Base-by-base conservation (phyloP, 2,888 invertebrate species). In the Plusia festucae region DNA sequence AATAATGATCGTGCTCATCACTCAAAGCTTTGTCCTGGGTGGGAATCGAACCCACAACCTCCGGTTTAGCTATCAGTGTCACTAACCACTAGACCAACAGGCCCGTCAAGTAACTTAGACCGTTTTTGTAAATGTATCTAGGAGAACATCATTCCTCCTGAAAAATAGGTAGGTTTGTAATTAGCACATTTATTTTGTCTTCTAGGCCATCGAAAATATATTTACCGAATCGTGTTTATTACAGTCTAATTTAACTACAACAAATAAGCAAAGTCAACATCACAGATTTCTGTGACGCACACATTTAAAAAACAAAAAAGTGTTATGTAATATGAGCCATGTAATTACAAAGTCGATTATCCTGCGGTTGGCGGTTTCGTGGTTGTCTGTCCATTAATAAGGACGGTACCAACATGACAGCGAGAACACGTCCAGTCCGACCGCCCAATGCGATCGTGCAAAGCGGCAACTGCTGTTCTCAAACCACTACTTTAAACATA, bases 331-430 rank as follows among this genome's bases (percentile, higher is more conserved):
- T 34, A 46, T 30, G 18, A 70, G 60, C 44, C 52, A 30, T 73
- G 66, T 73, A 65, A 74, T 76, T 70, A 74, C 59, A 59, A 66
- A 69, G 75, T 73, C 63, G 69, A 64, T 78, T 61, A 78, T 63
- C 60, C 65, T 76, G 65, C 56, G 65, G 74, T 65, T 57, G 53
- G 34, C 54, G 51, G 65, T 61, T 65, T n/a, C 56, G 60, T 56
- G 63, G 65, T 78, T 22, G 44, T 22, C 27, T 70, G 58, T 63
- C 74, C 65, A 70, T 70, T 78, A 73, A 65, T 60, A 77, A 49
- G 53, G 62, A 62, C 55, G 32, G 60, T n/a, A 63, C 68, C 44
- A 18, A 49, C 46, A 49, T 49, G 65, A 59, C 53, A 53, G 53
- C 34, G 55, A 57, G 59, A 60, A 60, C 54, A 65, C 78, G 63